Base-by-base conservation (phyloP, 2,888 invertebrate species). In the Baronia brevicornis region DNA sequence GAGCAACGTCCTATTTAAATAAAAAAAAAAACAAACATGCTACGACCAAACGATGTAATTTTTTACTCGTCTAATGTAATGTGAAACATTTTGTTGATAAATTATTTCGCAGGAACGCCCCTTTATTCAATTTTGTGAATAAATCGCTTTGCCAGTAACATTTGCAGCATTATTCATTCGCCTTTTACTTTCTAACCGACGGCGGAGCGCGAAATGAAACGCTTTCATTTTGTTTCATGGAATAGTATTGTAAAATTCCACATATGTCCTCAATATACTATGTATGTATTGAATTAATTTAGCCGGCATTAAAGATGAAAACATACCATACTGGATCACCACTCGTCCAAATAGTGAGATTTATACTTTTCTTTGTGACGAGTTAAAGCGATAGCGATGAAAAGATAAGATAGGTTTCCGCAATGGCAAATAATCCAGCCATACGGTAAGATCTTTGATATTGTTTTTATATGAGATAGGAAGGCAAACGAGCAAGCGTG, bases 1-100 rank as follows among this genome's bases (percentile, higher is more conserved):
- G 41, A 43, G 44, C 37, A 39, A 48, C 41, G 37, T 38, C 32
- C 30, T 38, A 44, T 48, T 46, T 34, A 30, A 34, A 38, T 40
- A 40, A 38, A 33, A 37, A 14, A 26, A 21, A 28, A 29, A 43
- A 46, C 43, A 39, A 41, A 34, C 22, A 35, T 38, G 39, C 36
- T 36, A 26, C 39, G 7, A 33, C 40, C 37, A 38, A 44, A 30
- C 39, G 36, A 29, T 47, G 50, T 43, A 51, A 50, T 52, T 48
- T 52, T 52, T 52, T 48, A 48, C 43, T 32, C 34, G 39, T 30
- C 44, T 39, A 40, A 42, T 44, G 44, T 52, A 48, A 51, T 49
- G 52, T 49, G 44, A 44, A 46, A 45, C 49, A 45, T 52, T 50
- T 45, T 39, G 45, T 45, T 53, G 47, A 51, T 51, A 51, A 50